Percentiles rank a stretch among this genome's conserved stretches.
Conservation (phyloP, 2,888 invertebrate genomes). For the Morpho deidamia region DNA sequence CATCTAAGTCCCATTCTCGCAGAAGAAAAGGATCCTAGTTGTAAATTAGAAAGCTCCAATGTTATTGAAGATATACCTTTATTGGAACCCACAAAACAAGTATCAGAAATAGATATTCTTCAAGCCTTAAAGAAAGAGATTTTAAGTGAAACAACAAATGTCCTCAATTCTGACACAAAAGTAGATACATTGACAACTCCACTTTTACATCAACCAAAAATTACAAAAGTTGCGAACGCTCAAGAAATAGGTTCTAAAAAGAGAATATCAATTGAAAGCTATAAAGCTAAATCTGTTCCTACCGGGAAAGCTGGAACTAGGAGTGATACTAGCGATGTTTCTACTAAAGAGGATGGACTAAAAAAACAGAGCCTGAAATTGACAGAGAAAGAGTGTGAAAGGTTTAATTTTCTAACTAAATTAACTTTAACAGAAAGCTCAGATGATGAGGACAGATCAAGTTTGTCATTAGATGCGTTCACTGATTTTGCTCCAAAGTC, state of each 20-base stretch:
- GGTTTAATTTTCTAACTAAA: conserved; percentile 57
- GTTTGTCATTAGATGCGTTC: conserved; percentile 38
- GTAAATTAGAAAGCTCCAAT: not conserved
- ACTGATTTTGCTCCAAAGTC: conserved; percentile 58
- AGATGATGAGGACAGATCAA: conserved; percentile 41
- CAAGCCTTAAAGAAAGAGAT: conserved; percentile 72
- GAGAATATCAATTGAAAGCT: conserved; percentile 70
- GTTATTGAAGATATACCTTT: conserved; percentile 2
- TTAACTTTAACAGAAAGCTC: conserved; percentile 47
- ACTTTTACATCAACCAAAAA: conserved; percentile 61
- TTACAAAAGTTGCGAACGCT: conserved; percentile 55
- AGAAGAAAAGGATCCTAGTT: too few relatives aligned
- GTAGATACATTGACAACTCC: conserved; percentile 37
- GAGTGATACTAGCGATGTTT: conserved; percentile 25
- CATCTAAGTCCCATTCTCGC: too few relatives aligned
- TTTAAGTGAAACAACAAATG: conserved; percentile 49
- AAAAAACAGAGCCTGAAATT: conserved; percentile 64
- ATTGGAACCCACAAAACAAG: conserved; percentile 33
- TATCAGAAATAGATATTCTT: conserved; percentile 67
- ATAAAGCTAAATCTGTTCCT: conserved; percentile 53
- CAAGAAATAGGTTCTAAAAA: conserved; percentile 54
- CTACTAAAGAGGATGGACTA: conserved; percentile 37
- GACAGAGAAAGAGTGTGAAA: conserved; percentile 69
- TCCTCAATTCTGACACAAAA: conserved; percentile 38
- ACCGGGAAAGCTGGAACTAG: conserved; percentile 29